Conservation (phyloP, 2,888 invertebrate species). For the Ochropleura leucogaster region DNA sequence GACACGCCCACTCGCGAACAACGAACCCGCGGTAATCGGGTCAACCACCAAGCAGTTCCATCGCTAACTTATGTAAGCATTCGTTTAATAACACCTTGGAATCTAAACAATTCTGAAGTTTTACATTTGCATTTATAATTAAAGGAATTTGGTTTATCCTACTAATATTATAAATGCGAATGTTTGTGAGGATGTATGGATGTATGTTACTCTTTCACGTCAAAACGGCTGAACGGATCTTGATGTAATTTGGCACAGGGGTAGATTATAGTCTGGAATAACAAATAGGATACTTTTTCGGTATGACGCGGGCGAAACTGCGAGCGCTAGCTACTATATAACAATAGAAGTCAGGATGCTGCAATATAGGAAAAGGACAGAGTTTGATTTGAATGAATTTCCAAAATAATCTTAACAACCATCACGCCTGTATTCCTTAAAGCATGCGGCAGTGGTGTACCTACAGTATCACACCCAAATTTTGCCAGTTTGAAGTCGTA, state of each 20-base stretch:
- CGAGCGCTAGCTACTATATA: too few species aligned
- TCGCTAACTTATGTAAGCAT: slow-evolving; percentile 57
- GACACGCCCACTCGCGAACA: slow-evolving; percentile 79
- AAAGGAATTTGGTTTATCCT: slow-evolving; percentile 8
- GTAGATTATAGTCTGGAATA: too few species aligned
- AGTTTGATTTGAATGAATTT: neutral
- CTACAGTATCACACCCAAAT: neutral
- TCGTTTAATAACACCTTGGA: slow-evolving; percentile 36
- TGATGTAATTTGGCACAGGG: too few species aligned
- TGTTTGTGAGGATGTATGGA: too few species aligned
- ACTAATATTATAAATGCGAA: too few species aligned
- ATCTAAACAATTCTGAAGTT: slow-evolving; percentile 10
- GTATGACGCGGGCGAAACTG: too few species aligned
- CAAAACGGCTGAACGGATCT: too few species aligned
- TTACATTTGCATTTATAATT: slow-evolving; percentile 25
- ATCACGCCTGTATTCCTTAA: neutral
- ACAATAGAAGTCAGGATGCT: neutral
- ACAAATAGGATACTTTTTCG: too few species aligned
- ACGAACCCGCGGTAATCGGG: slow-evolving; percentile 79
- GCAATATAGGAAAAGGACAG: neutral
- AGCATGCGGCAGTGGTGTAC: neutral
- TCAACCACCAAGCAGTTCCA: slow-evolving; percentile 68
- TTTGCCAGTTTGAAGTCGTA: neutral
- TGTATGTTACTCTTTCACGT: too few species aligned
- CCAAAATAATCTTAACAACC: neutral